A percentile compares a stretch with the other conserved stretches of the same genome.
phyloP scores from a whole-genome alignment of 2,888 invertebrate species.

The Athrips mouffetella region DNA sequence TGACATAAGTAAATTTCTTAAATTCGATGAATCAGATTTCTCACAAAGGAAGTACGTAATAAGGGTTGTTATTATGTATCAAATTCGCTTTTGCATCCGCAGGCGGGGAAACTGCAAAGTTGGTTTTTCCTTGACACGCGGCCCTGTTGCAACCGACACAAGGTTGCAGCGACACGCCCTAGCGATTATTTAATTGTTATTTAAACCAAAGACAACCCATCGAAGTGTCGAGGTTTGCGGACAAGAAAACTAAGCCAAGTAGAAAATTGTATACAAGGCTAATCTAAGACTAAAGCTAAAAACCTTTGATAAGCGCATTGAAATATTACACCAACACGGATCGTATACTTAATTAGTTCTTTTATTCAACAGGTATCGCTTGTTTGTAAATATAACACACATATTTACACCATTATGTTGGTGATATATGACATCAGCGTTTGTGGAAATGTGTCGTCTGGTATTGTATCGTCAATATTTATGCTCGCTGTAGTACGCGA shows the following conservation, averaged over 20 bases:
- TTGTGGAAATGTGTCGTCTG: constrained; percentile 5
- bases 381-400: constrained; percentile 11
- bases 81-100: constrained; percentile 39
- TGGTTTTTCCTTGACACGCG: constrained; percentile 75
- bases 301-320: background rate
- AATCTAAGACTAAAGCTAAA: constrained; percentile 4
- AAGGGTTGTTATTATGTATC: background rate
- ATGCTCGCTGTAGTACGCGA: constrained; percentile 4
- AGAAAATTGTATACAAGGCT: constrained; percentile 32
- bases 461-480: constrained; percentile 11
- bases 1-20: background rate
- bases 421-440: constrained; percentile 14
- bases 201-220: constrained; percentile 61
- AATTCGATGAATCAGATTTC: constrained; percentile 4
- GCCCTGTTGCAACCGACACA: constrained; percentile 73
- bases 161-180: constrained; percentile 75
- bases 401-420: constrained; percentile 11
- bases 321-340: background rate
- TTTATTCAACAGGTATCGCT: background rate
- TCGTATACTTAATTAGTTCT: background rate
- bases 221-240: constrained; percentile 37
- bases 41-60: constrained; percentile 5
- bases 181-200: constrained; percentile 75
- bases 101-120: constrained; percentile 75
- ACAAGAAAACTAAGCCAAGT: constrained; percentile 34